A percentile compares a stretch with the other conserved stretches of the same genome.
Evolutionary conservation across 2,797 vertebrate genomes (phyloP).

Genomic region (Melanotaenia maccullochi): DNA sequence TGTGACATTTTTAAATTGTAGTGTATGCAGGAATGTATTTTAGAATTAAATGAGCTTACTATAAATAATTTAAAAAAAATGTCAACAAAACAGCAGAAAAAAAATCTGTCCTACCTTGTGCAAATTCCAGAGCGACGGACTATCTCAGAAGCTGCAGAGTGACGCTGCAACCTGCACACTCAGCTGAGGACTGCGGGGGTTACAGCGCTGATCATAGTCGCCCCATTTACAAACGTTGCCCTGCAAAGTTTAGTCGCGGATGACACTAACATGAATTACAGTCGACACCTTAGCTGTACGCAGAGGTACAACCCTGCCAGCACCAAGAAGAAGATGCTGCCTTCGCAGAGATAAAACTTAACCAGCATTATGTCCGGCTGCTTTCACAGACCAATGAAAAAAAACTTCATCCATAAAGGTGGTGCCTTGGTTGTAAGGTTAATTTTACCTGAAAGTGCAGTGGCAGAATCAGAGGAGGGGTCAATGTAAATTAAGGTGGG

Average conservation of each 20-base stretch:
- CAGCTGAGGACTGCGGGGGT: constrained; percentile 20
- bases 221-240: not conserved
- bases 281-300: constrained; percentile 36
- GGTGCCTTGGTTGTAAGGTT: not conserved
- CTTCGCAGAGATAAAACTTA: constrained; percentile 3
- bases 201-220: not conserved
- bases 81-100: no score
- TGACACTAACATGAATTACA: not conserved
- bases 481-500: constrained; percentile 1
- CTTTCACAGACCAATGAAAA: not conserved
- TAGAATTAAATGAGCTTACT: not conserved
- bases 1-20: no score
- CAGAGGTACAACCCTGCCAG: constrained; percentile 32
- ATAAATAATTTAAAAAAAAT: not conserved
- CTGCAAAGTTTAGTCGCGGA: constrained; percentile 8
- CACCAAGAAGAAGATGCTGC: constrained; percentile 5
- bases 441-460: constrained; percentile 5
- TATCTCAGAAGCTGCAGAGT: not conserved
- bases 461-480: not conserved
- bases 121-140: constrained; percentile 11
- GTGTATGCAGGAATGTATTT: not conserved
- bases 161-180: constrained; percentile 27
- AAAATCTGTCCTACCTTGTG: constrained; percentile 41
- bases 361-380: not conserved
- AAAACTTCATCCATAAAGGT: not conserved